Conservation (phyloP, 1,140 invertebrate species). For the Bombus cullumanus region DNA sequence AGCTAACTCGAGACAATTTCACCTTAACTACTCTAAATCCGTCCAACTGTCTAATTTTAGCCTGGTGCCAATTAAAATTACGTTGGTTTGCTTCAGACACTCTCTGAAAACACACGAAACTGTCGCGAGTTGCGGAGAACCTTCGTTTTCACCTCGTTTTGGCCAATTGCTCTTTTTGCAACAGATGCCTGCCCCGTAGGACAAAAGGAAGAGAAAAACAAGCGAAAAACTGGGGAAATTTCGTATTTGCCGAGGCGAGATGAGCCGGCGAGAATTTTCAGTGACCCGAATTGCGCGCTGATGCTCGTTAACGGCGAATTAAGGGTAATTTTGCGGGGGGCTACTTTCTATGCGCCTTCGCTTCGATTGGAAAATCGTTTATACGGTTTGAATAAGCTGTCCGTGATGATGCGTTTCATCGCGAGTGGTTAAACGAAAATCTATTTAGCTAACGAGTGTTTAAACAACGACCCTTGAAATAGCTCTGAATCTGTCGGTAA, state of each 20-base stretch:
- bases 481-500: neutral
- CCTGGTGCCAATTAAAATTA: constrained; percentile 12
- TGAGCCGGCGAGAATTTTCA: constrained; percentile 35
- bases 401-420: neutral
- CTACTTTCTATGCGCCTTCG: constrained; percentile 1
- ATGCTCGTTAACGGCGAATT: constrained; percentile 60
- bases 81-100: neutral
- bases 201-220: neutral
- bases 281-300: constrained; percentile 53
- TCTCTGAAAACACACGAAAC: neutral
- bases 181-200: too few relatives aligned
- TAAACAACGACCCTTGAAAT: neutral
- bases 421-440: neutral
- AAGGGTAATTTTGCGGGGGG: constrained; percentile 54
- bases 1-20: neutral
- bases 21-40: neutral
- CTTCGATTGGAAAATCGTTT: constrained; percentile 20
- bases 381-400: neutral
- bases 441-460: neutral
- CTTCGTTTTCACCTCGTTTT: constrained; percentile 28
- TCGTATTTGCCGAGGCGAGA: constrained; percentile 3
- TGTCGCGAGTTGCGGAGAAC: neutral
- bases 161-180: constrained; percentile 9
- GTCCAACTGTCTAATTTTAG: neutral
- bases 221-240: neutral